Base-by-base conservation (phyloP, 2,888 invertebrate species). In the Urechis unicinctus region DNA sequence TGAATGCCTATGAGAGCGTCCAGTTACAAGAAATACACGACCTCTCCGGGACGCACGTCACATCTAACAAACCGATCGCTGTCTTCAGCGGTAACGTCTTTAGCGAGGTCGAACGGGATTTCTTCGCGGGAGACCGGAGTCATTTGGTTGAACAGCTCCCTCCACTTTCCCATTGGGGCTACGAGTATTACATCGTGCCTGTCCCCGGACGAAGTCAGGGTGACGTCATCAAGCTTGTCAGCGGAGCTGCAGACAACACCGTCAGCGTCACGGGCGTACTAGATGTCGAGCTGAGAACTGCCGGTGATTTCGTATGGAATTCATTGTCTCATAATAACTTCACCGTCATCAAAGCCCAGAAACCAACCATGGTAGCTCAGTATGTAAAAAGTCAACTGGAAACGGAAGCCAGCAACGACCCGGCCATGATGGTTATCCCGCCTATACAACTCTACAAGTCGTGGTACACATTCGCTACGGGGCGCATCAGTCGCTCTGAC, bases 401-500 rank as follows among this genome's bases (percentile, higher is more conserved):
- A 6, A 17, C 50, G 21, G 36, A 22, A 13, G 45, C 2, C 9
- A 17, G 17, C 29, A 30, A 4, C 28, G 66, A 68, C 47, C 69
- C 69, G 0, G 60, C 66, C 43, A 66, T 68, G 63, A 60, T 64
- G 2, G 30, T 66, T 6, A 2, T 54, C n/a, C 54, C 54, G 24
- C 44, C 52, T 2, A 42, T 31, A n/a, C 43, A 52, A 46, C 45
- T 28, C 3, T 53, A 53, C 36, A 46, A 24, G 41, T 30, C 46
- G n/a, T 26, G 25, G 21, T 55, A 55, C 44, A 51, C 42, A 9
- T 55, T 55, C 42, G 51, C 51, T 43, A 55, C 55, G 4, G 48
- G 42, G 2, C 24, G 28, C 26, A 21, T 13, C 24, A 22, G 22
- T n/a, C 17, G 22, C 1, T 28, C 31, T 9, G 24, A 36, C 5